A percentile compares a stretch with the other conserved stretches of the same genome.
Evolutionary conservation across 2,113 vertebrate species (phyloP).

Genomic region (Pelobates fuscus): DNA sequence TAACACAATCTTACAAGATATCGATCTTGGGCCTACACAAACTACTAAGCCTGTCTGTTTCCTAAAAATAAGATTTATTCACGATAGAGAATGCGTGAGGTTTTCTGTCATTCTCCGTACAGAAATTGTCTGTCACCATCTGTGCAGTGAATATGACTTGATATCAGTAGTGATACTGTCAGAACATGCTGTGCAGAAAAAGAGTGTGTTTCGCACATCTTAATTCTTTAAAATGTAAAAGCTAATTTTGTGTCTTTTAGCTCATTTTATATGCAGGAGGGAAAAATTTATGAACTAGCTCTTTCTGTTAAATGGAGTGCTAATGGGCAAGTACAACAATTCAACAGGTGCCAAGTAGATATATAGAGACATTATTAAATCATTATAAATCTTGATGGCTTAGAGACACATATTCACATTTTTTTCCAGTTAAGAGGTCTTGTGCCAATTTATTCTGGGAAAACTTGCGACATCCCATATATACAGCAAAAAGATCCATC

Average conservation of each 20-base stretch:
- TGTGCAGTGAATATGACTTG: constrained; percentile 50
- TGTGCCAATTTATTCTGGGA: constrained; percentile 57
- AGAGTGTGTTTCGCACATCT: constrained; percentile 65
- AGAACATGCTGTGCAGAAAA: constrained; percentile 43
- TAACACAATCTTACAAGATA: no score
- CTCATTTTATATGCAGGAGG: constrained; percentile 78
- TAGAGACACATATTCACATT: constrained; percentile 55
- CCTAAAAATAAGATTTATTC: no score
- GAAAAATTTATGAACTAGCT: constrained; percentile 80
- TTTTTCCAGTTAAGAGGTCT: constrained; percentile 50
- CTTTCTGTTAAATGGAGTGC: constrained; percentile 77
- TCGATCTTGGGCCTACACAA: no score
- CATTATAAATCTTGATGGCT: constrained; percentile 70
- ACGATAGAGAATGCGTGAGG: no score
- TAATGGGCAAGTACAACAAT: constrained; percentile 76
- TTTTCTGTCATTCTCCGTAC: no score
- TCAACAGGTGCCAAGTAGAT: constrained; percentile 76
- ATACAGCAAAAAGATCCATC: constrained; percentile 40
- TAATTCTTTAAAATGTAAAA: constrained; percentile 85
- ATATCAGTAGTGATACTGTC: neutral
- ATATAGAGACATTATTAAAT: constrained; percentile 75
- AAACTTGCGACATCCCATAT: constrained; percentile 42
- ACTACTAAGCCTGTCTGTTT: no score
- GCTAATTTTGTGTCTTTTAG: constrained; percentile 82
- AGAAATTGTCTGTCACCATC: constrained; percentile 32